Conservation (phyloP, 2,888 invertebrate genomes). For the Brachypterus glaber region DNA sequence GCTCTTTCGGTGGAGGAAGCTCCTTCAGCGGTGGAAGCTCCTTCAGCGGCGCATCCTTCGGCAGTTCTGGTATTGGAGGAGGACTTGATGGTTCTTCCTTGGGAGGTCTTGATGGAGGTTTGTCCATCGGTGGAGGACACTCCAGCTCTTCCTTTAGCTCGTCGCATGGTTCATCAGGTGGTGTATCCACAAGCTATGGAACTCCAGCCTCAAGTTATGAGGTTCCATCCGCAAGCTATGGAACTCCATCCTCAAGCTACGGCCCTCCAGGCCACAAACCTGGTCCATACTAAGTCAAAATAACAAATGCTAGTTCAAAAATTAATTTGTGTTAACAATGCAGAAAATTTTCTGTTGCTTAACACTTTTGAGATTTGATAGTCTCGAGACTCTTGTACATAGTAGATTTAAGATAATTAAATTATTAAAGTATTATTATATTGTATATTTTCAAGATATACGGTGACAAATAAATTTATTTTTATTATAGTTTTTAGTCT, state of each 20-base stretch:
- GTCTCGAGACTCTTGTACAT: no score
- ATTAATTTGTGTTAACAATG: conserved; percentile 2
- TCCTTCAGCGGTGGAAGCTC: conserved; percentile 8
- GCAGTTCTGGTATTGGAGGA: neutral
- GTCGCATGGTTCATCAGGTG: no score
- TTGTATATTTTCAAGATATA: conserved; percentile 25
- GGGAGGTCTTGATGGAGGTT: conserved; percentile 40
- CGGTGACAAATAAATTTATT: conserved; percentile 40
- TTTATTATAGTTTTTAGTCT: conserved; percentile 17
- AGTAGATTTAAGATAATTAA: conserved; percentile 17
- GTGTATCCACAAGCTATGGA: conserved; percentile 31
- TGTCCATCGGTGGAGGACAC: conserved; percentile 32
- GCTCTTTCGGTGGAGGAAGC: conserved; percentile 12
- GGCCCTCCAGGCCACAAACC: conserved; percentile 37
- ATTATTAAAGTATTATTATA: conserved; percentile 21
- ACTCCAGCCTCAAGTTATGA: conserved; percentile 34
- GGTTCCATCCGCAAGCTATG: no score
- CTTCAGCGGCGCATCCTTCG: conserved; percentile 11
- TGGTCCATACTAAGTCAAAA: conserved; percentile 20
- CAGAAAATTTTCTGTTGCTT: neutral
- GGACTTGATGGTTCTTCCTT: conserved; percentile 22
- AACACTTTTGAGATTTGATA: no score
- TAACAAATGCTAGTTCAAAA: conserved; percentile 20
- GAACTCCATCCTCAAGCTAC: conserved; percentile 29
- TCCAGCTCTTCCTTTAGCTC: conserved; percentile 16